Conservation (phyloP, 2,797 vertebrate species). For the Bradypodion ventrale region DNA sequence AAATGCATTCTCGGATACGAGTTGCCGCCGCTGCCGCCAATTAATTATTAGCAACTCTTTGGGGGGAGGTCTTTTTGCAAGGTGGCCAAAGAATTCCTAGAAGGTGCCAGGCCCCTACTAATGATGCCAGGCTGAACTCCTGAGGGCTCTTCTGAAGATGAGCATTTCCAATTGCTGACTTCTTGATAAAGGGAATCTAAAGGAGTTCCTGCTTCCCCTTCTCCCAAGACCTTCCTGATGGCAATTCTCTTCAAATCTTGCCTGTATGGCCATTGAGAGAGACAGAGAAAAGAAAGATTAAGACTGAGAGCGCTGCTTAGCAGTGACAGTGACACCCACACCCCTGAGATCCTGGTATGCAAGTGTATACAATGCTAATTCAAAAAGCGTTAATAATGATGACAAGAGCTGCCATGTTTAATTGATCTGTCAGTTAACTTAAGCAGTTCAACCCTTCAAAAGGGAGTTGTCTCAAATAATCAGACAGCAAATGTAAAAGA, state of each 20-base stretch:
- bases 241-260: neutral
- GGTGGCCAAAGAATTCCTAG: neutral
- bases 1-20: too few relatives aligned
- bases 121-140: neutral
- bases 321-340: too few relatives aligned
- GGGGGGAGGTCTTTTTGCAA: neutral
- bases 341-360: neutral
- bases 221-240: too few relatives aligned
- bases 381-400: neutral
- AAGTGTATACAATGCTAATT: neutral
- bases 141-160: neutral
- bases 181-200: neutral
- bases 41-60: constrained; percentile 1
- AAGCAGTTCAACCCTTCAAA: neutral
- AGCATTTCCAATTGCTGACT: too few relatives aligned
- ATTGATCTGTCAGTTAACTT: neutral
- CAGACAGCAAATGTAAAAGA: neutral
- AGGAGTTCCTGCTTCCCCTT: neutral
- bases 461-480: neutral
- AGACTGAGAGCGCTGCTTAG: neutral
- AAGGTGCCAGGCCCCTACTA: neutral
- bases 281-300: neutral
- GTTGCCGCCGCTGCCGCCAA: too few relatives aligned
- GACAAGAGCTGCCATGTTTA: neutral
- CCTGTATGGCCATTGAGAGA: neutral